Conservation (phyloP, 1,140 invertebrate genomes). For the Bathynomus jamesi region DNA sequence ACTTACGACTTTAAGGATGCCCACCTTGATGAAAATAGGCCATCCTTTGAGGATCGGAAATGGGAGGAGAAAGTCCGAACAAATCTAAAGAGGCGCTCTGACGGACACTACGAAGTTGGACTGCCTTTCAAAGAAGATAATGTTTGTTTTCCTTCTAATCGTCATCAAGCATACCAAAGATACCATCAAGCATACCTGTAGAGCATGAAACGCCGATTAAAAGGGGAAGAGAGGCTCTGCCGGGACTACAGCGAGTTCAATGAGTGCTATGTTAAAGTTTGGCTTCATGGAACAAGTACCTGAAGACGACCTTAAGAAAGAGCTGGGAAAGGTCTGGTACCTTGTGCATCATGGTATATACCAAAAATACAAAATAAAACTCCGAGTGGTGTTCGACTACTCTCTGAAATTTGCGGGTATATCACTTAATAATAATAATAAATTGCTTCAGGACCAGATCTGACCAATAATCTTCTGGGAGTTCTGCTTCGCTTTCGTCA, state of each 20-base stretch:
- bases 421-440: not conserved
- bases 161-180: not conserved
- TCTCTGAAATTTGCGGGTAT: not conserved
- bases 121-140: too few relatives aligned
- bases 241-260: not conserved
- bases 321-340: not conserved
- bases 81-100: not conserved
- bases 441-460: not conserved
- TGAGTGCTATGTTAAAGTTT: not conserved
- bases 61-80: not conserved
- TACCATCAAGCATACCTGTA: too few relatives aligned
- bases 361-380: not conserved
- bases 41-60: not conserved
- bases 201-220: not conserved
- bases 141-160: not conserved
- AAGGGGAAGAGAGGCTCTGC: not conserved
- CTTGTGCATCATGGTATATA: not conserved
- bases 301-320: not conserved
- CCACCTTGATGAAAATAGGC: not conserved
- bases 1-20: not conserved
- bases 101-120: too few relatives aligned
- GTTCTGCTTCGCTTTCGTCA: slow-evolving; percentile 7
- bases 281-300: not conserved
- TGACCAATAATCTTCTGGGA: not conserved
- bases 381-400: slow-evolving; percentile 4